Evolutionary conservation across 2,888 invertebrate species (phyloP), one percentile per base, ranked within the genome.

Genomic region (Amphipoea lucens): DNA sequence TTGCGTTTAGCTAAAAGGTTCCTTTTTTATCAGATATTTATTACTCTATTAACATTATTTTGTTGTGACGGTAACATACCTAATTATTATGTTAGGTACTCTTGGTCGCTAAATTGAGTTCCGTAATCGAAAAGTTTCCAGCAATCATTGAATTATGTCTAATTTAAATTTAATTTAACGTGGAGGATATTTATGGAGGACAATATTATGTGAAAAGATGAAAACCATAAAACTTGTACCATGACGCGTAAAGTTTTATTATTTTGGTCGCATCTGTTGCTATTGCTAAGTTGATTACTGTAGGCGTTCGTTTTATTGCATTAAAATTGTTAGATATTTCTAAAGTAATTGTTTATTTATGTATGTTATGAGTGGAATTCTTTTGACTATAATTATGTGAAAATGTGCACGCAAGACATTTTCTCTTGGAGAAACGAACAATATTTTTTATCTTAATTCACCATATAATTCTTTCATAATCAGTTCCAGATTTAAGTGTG

Each of bases 81-180:
- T n/a, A n/a, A n/a, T n/a, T n/a, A n/a, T 29, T 29, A 29, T 29
- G 29, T 29, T 29, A 29, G 9, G 60, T 65, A 40, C 7, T 14
- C 14, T 42, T 66, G 6, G 11, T 70, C 45, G 54, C 29, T 12
- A n/a, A 57, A 72, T 57, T 79, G 20, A 11, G 9, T 57, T 54
- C 17, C 5, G 11, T 51, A 82, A 29, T 51, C 60, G 29, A 40
- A 84, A 83, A 78, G 42, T 84, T 81, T 40, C 11, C 5, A 36
- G 48, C 62, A 63, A 51, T 63, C 14, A 73, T 75, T 69, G 48
- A 75, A 57, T 81, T 69, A 82, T n/a, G 40, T 23, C 4, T 69
- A 73, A 75, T 73, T 71, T 57, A 29, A 85, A 72, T 85, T 63
- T 29, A 73, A 81, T 66, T 62, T 70, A 62, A 7, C 11, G 54